These are phyloP conservation scores for Cyphotilapia sp. DNA, from an alignment of 2,113 vertebrate species.

Conservation along the genomic window DNA sequence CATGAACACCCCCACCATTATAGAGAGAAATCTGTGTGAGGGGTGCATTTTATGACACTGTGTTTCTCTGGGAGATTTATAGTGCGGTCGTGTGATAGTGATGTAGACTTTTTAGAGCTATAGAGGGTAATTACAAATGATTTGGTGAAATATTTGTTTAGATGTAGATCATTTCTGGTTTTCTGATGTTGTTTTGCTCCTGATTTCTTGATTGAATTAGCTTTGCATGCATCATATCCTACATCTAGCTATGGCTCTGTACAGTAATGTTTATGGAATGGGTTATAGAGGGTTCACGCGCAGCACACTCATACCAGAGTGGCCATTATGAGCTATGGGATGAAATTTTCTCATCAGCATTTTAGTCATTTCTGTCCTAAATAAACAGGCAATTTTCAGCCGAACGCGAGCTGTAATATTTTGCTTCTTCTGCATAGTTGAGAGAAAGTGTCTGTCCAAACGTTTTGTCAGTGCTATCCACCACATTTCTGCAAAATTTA, in stretches of 20 bases:
- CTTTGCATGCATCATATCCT: not conserved
- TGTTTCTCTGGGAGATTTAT: not conserved
- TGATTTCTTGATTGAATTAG: not conserved
- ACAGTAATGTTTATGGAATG: not conserved
- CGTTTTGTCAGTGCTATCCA: not conserved
- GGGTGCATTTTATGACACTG: constrained; percentile 1
- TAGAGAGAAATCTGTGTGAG: not conserved
- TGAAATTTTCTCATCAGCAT: constrained; percentile 3
- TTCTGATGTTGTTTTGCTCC: not conserved
- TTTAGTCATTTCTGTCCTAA: not conserved
- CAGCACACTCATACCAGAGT: not conserved
- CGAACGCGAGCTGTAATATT: not conserved
- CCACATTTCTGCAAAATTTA: constrained; percentile 3
- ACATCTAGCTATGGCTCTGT: not conserved
- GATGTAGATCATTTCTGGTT: not conserved
- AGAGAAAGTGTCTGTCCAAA: not conserved
- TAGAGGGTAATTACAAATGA: not conserved
- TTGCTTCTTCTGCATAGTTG: not conserved
- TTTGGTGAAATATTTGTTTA: not conserved
- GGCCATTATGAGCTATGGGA: not conserved
- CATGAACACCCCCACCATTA: not conserved
- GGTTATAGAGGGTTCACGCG: not conserved
- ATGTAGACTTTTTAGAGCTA: not conserved
- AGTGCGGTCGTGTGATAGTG: not conserved
- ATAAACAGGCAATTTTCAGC: constrained; percentile 15